A percentile compares a stretch with the other conserved stretches of the same genome.
Conservation (phyloP, 2,113 vertebrate species). For the Oryzias javanicus region DNA sequence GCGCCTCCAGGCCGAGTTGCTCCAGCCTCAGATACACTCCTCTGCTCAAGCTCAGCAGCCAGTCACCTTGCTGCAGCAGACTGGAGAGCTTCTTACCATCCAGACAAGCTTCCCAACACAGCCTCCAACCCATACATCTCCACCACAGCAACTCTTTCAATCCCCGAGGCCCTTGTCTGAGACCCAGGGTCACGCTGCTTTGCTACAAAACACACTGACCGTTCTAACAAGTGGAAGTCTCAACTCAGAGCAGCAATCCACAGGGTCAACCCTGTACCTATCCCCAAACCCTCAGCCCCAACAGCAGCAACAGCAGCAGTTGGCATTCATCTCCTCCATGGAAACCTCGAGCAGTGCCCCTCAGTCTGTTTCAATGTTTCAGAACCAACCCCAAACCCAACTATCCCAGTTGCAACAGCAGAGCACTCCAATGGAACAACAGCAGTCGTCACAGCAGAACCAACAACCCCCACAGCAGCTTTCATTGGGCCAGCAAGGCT, state of each 20-base stretch:
- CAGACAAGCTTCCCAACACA: conserved; percentile 90
- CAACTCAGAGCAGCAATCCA: conserved; percentile 83
- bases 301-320: conserved; percentile 77
- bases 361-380: conserved; percentile 76
- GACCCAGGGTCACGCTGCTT: conserved; percentile 78
- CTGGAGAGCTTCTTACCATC: conserved; percentile 89
- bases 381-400: conserved; percentile 70
- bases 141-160: conserved; percentile 81
- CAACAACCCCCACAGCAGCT: conserved; percentile 80
- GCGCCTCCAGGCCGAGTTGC: conserved; percentile 83
- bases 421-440: conserved; percentile 85
- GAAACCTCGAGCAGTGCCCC: conserved; percentile 70
- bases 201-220: conserved; percentile 86
- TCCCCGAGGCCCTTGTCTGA: conserved; percentile 71
- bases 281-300: conserved; percentile 78
- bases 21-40: conserved; percentile 85
- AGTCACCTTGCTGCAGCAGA: conserved; percentile 86
- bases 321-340: conserved; percentile 88
- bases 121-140: conserved; percentile 82
- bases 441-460: conserved; percentile 82
- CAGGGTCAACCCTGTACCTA: conserved; percentile 84
- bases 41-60: conserved; percentile 73
- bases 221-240: conserved; percentile 84
- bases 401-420: conserved; percentile 84
- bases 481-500: conserved; percentile 72